These are phyloP conservation scores for Machimus atricapillus DNA, from an alignment of 2,888 invertebrate genomes.

Conservation along the genomic window DNA sequence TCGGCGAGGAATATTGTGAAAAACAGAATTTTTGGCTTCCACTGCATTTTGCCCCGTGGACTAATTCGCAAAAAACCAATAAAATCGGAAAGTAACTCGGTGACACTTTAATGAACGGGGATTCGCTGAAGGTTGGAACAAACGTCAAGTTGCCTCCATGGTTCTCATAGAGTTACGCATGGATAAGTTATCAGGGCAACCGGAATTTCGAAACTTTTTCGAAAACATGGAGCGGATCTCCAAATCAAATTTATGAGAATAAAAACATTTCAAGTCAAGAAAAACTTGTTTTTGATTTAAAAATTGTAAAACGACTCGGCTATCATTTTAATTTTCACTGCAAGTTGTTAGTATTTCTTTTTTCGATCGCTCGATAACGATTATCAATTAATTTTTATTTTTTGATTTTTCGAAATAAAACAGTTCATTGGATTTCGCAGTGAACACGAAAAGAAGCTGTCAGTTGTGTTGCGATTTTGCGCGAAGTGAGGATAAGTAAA, in stretches of 20 bases:
- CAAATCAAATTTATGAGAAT: neutral
- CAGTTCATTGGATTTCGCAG: too few species aligned
- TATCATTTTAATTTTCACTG: too few species aligned
- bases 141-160: neutral
- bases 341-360: too few species aligned
- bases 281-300: too few species aligned
- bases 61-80: neutral
- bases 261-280: neutral
- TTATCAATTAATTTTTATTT: too few species aligned
- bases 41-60: neutral
- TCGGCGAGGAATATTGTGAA: conserved; percentile 44
- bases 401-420: too few species aligned
- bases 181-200: neutral
- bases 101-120: conserved; percentile 13
- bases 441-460: too few species aligned
- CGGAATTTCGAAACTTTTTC: neutral
- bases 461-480: too few species aligned
- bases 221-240: neutral
- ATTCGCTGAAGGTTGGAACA: neutral
- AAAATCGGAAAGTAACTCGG: neutral
- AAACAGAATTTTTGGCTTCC: neutral
- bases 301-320: too few species aligned
- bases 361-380: too few species aligned
- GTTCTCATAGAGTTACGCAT: neutral
- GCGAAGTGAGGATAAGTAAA: too few species aligned